Base-by-base conservation (phyloP, 2,888 invertebrate species). In the Eueremaeus valkanovi region DNA sequence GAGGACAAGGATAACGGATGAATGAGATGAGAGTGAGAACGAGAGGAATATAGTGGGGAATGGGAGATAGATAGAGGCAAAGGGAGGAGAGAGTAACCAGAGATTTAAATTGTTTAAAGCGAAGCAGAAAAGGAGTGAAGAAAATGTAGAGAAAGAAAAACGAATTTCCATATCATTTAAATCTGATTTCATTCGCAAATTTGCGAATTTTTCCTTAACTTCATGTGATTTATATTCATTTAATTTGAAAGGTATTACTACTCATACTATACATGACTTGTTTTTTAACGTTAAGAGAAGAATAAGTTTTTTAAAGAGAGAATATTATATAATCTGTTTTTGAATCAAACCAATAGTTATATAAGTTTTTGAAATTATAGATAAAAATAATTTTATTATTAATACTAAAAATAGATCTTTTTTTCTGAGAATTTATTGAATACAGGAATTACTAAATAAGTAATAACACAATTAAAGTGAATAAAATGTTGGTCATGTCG, bases 181-280 rank as follows among this genome's bases (percentile, higher is more conserved):
- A 61, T 61, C 61, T 61, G 61, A 61, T 61, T 61, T 61, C 29
- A 61, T 61, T 61, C 61, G 31, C 61, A 61, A 27, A 61, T 61
- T 61, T 61, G 61, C 13, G 55, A 55, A 27, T 29, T 29, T 29
- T 11, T 29, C 9, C 27, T 29, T 61, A 5, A 18, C 5, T 18
- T 29, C 61, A 61, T 31, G 13, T 16, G 31, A 61, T 31, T 61
- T 61, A 61, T 61, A 29, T 61, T 61, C 61, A 61, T 61, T 61
- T 31, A 61, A 61, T 61, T 61, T 61, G 31, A 61, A 29, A 31
- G 27, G 5, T 61, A 31, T 61, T 61, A 61, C 61, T 29, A 29
- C 13, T 61, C 27, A 31, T 61, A 29, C 6, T 11, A 61, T 61
- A 18, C 16, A n/a, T 61, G n/a, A 51, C 51, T 51, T n/a, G 51